Percentiles rank a stretch among this genome's conserved stretches.
phyloP scores from a whole-genome alignment of 2,113 vertebrate species.

The Ciconia stormi region DNA sequence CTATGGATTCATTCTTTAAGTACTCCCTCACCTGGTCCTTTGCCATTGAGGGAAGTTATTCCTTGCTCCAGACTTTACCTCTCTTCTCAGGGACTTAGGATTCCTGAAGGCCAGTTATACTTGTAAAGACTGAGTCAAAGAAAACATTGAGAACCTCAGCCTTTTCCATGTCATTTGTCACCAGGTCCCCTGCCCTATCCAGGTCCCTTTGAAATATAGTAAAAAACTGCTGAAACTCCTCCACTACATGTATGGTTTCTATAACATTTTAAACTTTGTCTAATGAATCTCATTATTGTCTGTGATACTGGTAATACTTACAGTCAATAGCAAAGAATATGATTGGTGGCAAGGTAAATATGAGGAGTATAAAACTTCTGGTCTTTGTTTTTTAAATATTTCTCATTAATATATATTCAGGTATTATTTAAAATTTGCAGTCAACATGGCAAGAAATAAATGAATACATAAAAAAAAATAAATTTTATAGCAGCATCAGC shows the following conservation, averaged over 20 bases:
- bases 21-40: neutral
- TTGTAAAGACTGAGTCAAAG: neutral
- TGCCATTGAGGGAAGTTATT: neutral
- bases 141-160: neutral
- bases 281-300: neutral
- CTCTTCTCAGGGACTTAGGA: neutral
- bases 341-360: neutral
- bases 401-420: neutral
- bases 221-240: neutral
- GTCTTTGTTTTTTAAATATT: neutral
- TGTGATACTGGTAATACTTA: neutral
- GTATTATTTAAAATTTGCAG: neutral
- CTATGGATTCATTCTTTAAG: neutral
- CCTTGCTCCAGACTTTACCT: neutral
- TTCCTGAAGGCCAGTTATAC: neutral
- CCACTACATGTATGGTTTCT: neutral
- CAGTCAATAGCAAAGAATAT: neutral
- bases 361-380: neutral
- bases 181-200: neutral
- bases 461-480: neutral
- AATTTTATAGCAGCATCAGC: neutral
- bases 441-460: neutral
- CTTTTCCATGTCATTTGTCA: neutral
- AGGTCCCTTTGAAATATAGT: neutral
- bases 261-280: neutral